Evolutionary conservation across 2,113 vertebrate species (phyloP), one percentile per base, ranked within the genome.

Genomic region (Oncorhynchus mykiss): DNA sequence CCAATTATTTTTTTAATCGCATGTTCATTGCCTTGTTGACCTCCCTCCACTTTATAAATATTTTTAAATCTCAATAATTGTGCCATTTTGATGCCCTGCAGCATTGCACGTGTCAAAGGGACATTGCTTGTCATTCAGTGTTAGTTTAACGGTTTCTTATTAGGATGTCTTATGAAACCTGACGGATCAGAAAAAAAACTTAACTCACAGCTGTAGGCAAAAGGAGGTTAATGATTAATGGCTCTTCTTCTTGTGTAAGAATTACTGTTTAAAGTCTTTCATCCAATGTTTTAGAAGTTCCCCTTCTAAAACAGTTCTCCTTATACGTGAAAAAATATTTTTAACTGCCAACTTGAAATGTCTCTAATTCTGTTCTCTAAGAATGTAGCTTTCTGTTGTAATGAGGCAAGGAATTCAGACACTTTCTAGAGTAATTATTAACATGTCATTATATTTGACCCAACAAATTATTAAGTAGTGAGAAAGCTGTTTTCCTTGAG

Each of bases 51-150:
- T 22, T 31, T 34, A 6, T 6, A 34, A 34, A 34, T 34, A 34
- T 34, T 34, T 69, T 45, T 7, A 45, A n/a, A 22, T 69, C 67
- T 69, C 20, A 45, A 45, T 69, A 45, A 45, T 69, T 45, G 67
- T 31, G 31, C 20, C 31, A 29, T 69, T 69, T 69, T 20, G 12
- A 45, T 39, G 67, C 18, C 67, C 67, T 69, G 67, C 67, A 45
- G 34, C 8, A 14, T 11, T 20, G 39, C 29, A 69, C 20, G n/a
- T 69, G 67, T 69, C 7, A 20, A 34, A 45, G 25, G 31, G 34
- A 14, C 16, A 45, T n/a, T 39, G 29, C 67, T 45, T 69, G 29
- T 48, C 67, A 34, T 45, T 6, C 7, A 27, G 64, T 66, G 27
- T 67, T 29, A 24, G 13, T 67, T 13, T 31, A 67, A 67, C 39